Base-by-base conservation (phyloP, 2,113 vertebrate species). In the Sander lucioperca region DNA sequence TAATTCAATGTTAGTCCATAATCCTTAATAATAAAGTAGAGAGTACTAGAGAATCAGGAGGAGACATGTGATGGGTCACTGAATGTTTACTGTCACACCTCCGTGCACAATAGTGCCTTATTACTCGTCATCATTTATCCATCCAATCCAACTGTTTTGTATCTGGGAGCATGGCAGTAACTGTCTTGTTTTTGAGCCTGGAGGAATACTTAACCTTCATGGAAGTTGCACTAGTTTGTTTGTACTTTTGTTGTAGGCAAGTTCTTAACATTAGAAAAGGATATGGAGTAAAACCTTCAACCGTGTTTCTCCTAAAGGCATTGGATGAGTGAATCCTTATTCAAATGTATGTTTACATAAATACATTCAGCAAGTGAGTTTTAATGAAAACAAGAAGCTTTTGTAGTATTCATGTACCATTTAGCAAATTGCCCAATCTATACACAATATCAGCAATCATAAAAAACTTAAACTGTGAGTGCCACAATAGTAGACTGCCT, bases 11-110 rank as follows among this genome's bases (percentile, higher is more conserved):
- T 79, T 61, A 70, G 72, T 80, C 19, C 43, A 74, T 64, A 68
- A 80, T 79, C 66, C 21, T 69, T 67, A 14, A 82, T 58, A 47
- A 67, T 39, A 64, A 62, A 67, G 25, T 15, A n/a, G 19, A 67
- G 30, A 71, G 30, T 18, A 39, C 30, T 56, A 50, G 63, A 5
- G 69, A 69, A 72, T 68, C 45, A 53, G 58, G 43, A 56, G 21
- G 59, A 50, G 64, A 78, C 39, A 11, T 11, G 10, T 43, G 39
- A 11, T 11, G 39, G 39, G 39, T 11, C 10, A 43, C 39, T 11
- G 2, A 11, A 43, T 11, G 39, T 43, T 43, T 43, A 43, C 10
- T 3, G 39, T 43, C 36, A 65, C 61, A 39, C 25, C 21, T 10
- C 21, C 5, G 4, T 27, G 19, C 18, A 58, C 15, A 39, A 36